Base-by-base conservation (phyloP, 2,797 vertebrate genomes). In the Mormyrus proboscirostris region DNA sequence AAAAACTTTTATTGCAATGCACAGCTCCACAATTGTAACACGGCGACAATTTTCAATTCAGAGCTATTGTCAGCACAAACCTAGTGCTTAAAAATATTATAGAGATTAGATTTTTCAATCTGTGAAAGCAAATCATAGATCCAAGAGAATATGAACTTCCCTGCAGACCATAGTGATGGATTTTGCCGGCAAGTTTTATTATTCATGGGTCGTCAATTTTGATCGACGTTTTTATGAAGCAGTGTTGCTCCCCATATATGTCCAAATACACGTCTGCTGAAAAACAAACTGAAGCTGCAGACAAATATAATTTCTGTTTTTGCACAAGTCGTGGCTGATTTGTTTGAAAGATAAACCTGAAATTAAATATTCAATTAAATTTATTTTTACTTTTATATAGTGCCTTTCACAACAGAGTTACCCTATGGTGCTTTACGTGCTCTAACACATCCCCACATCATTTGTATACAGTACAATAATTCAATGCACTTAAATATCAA, bases 231-330 rank as follows among this genome's bases (percentile, higher is more conserved):
- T 57, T 87, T 73, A 85, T 47, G 33, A 89, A 33, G 16, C 29
- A 41, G 25, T 73, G 8, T 22, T 55, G 47, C 76, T 65, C 29
- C 3, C 16, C 4, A 38, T 85, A 47, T 41, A 59, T 7, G 92
- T 89, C 91, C 83, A 92, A 91, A 62, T 86, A 0, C 91, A 25
- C 89, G 14, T 94, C 93, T 94, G 22, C 22, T 22, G 29, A 86
- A 57, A 86, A 41, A 33, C 50, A 25, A 86, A 86, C 49, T 85
- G 3, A 86, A 53, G 55, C 53, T 33, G n/a, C 50, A 53, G 65
- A 76, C 25, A 16, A 47, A 47, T 25, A 41, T 25, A 6, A 47
- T 57, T 62, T 89, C 19, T 41, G 6, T 85, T 59, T 62, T 62
- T 69, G 16, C 51, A 25, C 4, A 2, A 50, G 3, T 10, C 8